Conservation (phyloP, 2,888 invertebrate species). For the Aradus depressus region DNA sequence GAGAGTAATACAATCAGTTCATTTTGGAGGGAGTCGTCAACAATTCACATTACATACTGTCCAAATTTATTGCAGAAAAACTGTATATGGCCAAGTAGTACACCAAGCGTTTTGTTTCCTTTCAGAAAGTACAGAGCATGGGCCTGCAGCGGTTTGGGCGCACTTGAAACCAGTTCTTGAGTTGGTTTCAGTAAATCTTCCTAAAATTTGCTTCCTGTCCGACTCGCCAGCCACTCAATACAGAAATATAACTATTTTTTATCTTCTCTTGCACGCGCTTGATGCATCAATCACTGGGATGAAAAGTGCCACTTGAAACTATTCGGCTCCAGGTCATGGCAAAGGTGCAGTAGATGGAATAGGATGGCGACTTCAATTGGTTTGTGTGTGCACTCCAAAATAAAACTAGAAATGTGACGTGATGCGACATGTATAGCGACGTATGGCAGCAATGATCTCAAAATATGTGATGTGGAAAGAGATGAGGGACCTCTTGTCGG, state of each 20-base stretch:
- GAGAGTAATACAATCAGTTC: constrained; percentile 2
- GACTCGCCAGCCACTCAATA: constrained; percentile 13
- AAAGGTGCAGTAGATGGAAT: constrained; percentile 13
- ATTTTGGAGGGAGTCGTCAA: constrained; percentile 8
- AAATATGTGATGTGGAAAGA: too few species aligned
- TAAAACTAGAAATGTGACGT: too few species aligned
- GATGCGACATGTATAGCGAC: too few species aligned
- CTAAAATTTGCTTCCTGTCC: not conserved
- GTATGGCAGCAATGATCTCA: too few species aligned
- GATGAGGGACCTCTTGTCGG: too few species aligned
- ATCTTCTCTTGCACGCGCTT: constrained; percentile 2
- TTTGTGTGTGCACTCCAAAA: too few species aligned
- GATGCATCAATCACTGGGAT: not conserved
- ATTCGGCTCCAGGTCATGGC: constrained; percentile 10
- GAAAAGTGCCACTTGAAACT: not conserved
- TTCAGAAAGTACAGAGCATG: constrained; percentile 1
- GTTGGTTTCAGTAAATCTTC: not conserved
- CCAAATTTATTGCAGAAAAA: not conserved
- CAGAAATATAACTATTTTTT: constrained; percentile 11
- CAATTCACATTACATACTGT: constrained; percentile 1
- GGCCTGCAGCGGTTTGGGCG: constrained; percentile 8
- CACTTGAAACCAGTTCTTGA: constrained; percentile 4
- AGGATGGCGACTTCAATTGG: constrained; percentile 1
- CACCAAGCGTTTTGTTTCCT: constrained; percentile 1
- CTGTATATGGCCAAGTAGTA: not conserved